Percentiles rank a stretch among this genome's conserved stretches.
Evolutionary conservation across 2,888 invertebrate genomes (phyloP).

Genomic region (Xanthia togata): DNA sequence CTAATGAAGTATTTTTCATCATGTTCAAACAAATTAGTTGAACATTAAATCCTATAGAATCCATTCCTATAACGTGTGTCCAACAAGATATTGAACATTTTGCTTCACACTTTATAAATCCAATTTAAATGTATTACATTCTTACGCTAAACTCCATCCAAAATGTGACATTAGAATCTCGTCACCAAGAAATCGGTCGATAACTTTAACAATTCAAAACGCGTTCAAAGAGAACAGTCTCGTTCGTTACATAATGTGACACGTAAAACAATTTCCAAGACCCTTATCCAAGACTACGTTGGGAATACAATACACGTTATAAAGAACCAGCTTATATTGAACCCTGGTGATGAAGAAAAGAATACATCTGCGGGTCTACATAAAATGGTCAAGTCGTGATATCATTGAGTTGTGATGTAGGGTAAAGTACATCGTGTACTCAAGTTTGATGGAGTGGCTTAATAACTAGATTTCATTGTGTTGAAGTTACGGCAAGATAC

Average conservation of each 20-base stretch:
- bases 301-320: conserved; percentile 78
- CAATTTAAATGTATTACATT: conserved; percentile 41
- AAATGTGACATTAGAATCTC: conserved; percentile 58
- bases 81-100: conserved; percentile 6
- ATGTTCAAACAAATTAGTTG: neutral
- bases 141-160: conserved; percentile 12
- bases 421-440: conserved; percentile 57
- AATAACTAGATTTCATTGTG: conserved; percentile 62
- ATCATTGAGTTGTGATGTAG: conserved; percentile 67
- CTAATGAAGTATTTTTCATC: neutral
- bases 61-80: neutral
- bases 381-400: conserved; percentile 56
- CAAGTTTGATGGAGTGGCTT: conserved; percentile 65
- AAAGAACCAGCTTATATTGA: conserved; percentile 62
- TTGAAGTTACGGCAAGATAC: conserved; percentile 11
- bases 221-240: conserved; percentile 75
- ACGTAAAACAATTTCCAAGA: conserved; percentile 84
- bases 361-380: conserved; percentile 37
- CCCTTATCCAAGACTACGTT: conserved; percentile 78
- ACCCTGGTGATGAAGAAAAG: conserved; percentile 31
- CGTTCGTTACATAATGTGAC: conserved; percentile 82
- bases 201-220: conserved; percentile 75
- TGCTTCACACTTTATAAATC: neutral
- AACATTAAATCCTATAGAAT: neutral
- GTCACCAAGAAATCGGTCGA: conserved; percentile 59